Evolutionary conservation across 2,888 invertebrate genomes (phyloP).

Genomic region (Taenaris catops): DNA sequence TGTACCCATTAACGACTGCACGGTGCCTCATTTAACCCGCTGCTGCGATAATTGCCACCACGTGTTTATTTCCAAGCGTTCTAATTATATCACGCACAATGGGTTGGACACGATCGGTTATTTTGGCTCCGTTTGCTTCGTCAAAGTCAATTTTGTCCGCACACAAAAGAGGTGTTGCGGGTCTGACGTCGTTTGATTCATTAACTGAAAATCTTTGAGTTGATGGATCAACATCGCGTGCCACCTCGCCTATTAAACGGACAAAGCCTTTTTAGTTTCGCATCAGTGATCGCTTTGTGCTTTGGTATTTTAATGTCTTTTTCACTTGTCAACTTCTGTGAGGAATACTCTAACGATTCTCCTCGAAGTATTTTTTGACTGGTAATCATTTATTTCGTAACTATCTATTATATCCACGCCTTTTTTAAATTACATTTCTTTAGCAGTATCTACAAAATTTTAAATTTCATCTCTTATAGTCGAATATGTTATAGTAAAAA

Average conservation of each 20-base stretch:
- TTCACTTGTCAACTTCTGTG: constrained; percentile 12
- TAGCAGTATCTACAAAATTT: too few species aligned
- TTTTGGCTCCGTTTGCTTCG: constrained; percentile 65
- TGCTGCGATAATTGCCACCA: constrained; percentile 78
- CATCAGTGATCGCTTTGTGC: constrained; percentile 29
- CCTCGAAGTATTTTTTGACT: too few species aligned
- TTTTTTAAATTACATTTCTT: too few species aligned
- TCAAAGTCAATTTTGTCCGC: constrained; percentile 72
- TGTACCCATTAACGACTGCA: constrained; percentile 72
- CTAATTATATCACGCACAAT: constrained; percentile 76
- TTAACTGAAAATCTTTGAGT: constrained; percentile 69
- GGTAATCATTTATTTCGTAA: too few species aligned
- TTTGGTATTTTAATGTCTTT: constrained; percentile 21
- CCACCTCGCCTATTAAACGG: constrained; percentile 51
- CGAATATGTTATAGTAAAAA: too few species aligned
- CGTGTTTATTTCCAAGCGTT: constrained; percentile 74
- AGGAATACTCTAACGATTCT: constrained; percentile 1
- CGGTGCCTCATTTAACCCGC: constrained; percentile 77
- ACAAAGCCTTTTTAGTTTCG: constrained; percentile 40
- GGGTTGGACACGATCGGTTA: constrained; percentile 75
- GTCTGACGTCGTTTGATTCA: constrained; percentile 73
- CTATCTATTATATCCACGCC: too few species aligned
- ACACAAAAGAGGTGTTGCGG: constrained; percentile 72
- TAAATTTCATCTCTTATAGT: too few species aligned
- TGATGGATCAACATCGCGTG: constrained; percentile 57